phyloP scores from a whole-genome alignment of 2,888 invertebrate genomes.

The Chrysopilus asiliformis region DNA sequence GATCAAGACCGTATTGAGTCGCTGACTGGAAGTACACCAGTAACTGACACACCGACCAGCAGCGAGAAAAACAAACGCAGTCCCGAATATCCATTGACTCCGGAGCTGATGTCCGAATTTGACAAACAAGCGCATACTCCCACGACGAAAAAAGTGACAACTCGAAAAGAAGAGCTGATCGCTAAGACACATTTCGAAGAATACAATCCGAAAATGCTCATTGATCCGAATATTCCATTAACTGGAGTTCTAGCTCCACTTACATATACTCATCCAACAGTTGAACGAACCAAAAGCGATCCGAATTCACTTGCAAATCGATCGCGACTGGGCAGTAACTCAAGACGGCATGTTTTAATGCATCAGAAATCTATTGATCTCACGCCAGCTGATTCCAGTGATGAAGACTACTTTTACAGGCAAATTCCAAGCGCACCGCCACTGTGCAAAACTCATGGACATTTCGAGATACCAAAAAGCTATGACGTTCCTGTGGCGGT shows the following conservation, averaged over 20 bases:
- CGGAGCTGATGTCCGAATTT: slow-evolving; percentile 47
- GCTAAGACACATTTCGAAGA: slow-evolving; percentile 54
- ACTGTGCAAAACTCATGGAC: slow-evolving; percentile 56
- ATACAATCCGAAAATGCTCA: slow-evolving; percentile 54
- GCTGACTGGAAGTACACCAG: slow-evolving; percentile 41
- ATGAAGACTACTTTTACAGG: slow-evolving; percentile 65
- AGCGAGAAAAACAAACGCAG: slow-evolving; percentile 44
- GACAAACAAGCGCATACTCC: slow-evolving; percentile 39
- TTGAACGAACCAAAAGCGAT: slow-evolving; percentile 76
- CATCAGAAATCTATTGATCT: slow-evolving; percentile 77
- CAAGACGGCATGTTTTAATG: slow-evolving; percentile 64
- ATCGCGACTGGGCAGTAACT: slow-evolving; percentile 56
- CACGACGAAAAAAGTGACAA: slow-evolving; percentile 39
- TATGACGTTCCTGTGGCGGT: slow-evolving; percentile 32
- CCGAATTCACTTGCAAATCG: slow-evolving; percentile 65
- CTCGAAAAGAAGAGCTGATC: slow-evolving; percentile 48
- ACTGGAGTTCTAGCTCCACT: slow-evolving; percentile 42
- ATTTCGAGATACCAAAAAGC: slow-evolving; percentile 48
- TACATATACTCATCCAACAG: slow-evolving; percentile 53
- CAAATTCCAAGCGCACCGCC: slow-evolving; percentile 62
- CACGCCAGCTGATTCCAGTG: slow-evolving; percentile 73
- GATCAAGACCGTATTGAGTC: slow-evolving; percentile 64
- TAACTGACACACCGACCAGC: slow-evolving; percentile 29
- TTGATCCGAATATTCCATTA: slow-evolving; percentile 27
- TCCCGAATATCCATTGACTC: slow-evolving; percentile 39